Conservation (phyloP, 2,888 invertebrate species). For the Eilema griseolum region DNA sequence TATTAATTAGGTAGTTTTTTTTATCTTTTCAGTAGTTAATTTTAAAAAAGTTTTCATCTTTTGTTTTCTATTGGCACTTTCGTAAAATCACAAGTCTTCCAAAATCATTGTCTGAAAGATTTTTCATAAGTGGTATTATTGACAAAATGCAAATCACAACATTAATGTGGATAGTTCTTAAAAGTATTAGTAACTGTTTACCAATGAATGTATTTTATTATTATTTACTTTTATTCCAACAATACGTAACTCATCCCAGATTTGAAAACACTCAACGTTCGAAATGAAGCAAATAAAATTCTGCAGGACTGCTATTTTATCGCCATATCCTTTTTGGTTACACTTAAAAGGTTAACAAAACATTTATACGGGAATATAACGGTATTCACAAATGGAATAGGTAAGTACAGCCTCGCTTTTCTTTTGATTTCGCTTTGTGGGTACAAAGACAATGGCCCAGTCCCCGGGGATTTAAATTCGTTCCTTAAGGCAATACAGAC, state of each 20-base stretch:
- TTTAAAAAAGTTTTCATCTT: no score
- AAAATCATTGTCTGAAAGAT: no score
- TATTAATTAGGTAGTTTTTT: no score
- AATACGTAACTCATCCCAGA: neutral
- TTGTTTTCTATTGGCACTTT: no score
- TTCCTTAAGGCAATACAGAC: slow-evolving; percentile 42
- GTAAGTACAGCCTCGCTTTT: slow-evolving; percentile 30
- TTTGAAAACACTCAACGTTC: slow-evolving; percentile 5
- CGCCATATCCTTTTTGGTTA: slow-evolving; percentile 20
- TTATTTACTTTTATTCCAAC: neutral
- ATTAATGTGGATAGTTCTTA: no score
- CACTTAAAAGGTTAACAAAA: slow-evolving; percentile 38
- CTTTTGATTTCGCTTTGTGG: slow-evolving; percentile 45
- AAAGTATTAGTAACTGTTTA: neutral
- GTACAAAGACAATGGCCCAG: slow-evolving; percentile 43
- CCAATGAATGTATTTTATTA: neutral
- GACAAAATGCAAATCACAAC: neutral
- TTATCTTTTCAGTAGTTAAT: no score
- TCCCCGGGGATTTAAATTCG: slow-evolving; percentile 46
- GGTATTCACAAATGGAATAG: slow-evolving; percentile 40
- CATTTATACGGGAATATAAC: slow-evolving; percentile 37
- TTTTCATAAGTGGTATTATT: no score
- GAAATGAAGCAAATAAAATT: slow-evolving; percentile 10
- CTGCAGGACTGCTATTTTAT: slow-evolving; percentile 29
- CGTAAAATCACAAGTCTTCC: no score